Base-by-base conservation (phyloP, 2,888 invertebrate genomes). In the Drosophila prostipennis region DNA sequence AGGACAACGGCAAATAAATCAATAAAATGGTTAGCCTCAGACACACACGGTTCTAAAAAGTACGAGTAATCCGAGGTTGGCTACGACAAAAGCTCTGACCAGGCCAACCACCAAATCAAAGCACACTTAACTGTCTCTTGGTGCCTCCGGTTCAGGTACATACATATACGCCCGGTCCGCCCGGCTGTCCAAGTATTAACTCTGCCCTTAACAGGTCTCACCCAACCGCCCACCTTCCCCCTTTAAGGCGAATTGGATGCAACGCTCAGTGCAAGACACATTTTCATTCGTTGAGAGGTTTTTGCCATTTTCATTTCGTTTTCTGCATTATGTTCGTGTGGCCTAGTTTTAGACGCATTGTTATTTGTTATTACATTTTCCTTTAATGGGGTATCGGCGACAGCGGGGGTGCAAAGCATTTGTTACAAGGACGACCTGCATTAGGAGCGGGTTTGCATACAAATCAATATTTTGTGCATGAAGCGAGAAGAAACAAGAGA, bases 101-200 rank as follows among this genome's bases (percentile, higher is more conserved):
- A 32, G 65, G 79, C 53, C 80, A 87, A 81, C 80, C 79, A 76
- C 68, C 63, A 80, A 86, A 80, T 86, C 80, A 73, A 55, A 72
- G 65, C 68, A 72, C 86, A 82, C 65, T 65, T 74, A 72, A 78
- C 23, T 75, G 83, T 72, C 77, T 72, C 80, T 67, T 6, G 16
- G 16, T 42, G 42, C 42, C 42, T 11, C 42, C 11, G 6, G 11
- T 42, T 37, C 2, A 6, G 37, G 37, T 6, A 37, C 13, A 37
- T 13, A 42, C 16, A 16, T 42, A 19, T 34, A 5, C 2, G 3
- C 2, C 19, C 19, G 2, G 19, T 3, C 19, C 19, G 19, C 19
- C 42, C 16, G 19, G 11, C 42, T 42, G 19, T 10, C 65, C 29
- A 42, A 37, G 67, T 77, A 82, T 80, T 86, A 86, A 74, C 77